phyloP scores from a whole-genome alignment of 2,888 invertebrate genomes.

The Amphiduros pacificus region DNA sequence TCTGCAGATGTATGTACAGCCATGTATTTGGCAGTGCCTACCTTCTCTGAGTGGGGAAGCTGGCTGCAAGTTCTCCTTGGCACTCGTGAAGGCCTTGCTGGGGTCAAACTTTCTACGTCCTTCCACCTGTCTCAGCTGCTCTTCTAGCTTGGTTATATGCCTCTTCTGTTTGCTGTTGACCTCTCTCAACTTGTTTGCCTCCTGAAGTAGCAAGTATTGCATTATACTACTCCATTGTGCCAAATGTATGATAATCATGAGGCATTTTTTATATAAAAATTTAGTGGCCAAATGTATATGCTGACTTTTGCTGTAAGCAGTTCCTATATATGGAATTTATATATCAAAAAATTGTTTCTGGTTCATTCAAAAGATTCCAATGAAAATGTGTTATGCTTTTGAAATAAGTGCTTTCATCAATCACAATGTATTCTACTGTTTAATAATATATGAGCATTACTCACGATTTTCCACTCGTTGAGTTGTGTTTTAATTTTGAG shows the following conservation, averaged over 20 bases:
- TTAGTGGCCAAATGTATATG: too few species aligned
- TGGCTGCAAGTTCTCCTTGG: slow-evolving; percentile 25
- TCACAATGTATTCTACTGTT: neutral
- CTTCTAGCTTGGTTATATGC: slow-evolving; percentile 38
- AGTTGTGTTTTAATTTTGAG: slow-evolving; percentile 58
- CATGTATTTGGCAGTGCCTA: too few species aligned
- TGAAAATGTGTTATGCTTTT: too few species aligned
- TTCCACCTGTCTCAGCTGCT: slow-evolving; percentile 30
- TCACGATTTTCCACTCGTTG: slow-evolving; percentile 44
- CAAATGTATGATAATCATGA: neutral
- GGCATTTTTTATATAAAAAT: too few species aligned
- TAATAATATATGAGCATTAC: slow-evolving; percentile 4
- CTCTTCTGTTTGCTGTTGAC: slow-evolving; percentile 39
- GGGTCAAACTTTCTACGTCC: slow-evolving; percentile 43
- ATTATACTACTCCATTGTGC: neutral
- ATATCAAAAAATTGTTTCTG: too few species aligned
- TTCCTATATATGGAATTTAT: too few species aligned
- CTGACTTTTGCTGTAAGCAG: too few species aligned
- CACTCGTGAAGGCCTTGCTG: slow-evolving; percentile 39
- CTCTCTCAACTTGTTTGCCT: slow-evolving; percentile 37
- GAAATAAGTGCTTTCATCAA: too few species aligned
- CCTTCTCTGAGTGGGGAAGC: slow-evolving; percentile 12
- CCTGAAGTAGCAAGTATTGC: slow-evolving; percentile 33
- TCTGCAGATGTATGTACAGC: too few species aligned
- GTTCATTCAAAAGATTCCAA: too few species aligned